These are phyloP conservation scores for Catonia carolina DNA, from an alignment of 2,888 invertebrate species.

Conservation along the genomic window DNA sequence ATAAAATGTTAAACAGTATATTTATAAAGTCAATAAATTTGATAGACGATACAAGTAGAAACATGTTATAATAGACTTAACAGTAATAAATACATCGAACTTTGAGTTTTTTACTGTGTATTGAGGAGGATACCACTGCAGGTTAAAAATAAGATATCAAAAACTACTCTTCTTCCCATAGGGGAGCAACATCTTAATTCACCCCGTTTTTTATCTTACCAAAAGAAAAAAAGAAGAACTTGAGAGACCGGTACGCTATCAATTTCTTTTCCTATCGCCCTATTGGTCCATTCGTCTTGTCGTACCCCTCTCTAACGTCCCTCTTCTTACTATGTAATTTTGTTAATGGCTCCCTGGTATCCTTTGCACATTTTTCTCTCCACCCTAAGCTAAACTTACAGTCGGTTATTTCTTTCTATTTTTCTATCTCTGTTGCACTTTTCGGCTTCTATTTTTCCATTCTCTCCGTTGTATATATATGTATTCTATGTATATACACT, in stretches of 20 bases:
- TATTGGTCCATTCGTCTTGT: constrained; percentile 22
- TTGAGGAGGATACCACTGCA: too few relatives aligned
- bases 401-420: too few relatives aligned
- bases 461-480: too few relatives aligned
- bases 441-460: too few relatives aligned
- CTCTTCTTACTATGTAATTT: constrained; percentile 16
- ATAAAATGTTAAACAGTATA: background rate
- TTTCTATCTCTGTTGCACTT: too few relatives aligned
- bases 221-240: constrained; percentile 11
- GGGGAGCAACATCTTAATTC: constrained; percentile 15
- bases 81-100: too few relatives aligned
- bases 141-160: too few relatives aligned
- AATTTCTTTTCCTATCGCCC: constrained; percentile 24
- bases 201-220: constrained; percentile 12
- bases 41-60: background rate
- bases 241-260: constrained; percentile 21
- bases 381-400: too few relatives aligned
- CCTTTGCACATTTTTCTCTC: constrained; percentile 23
- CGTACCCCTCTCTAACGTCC: background rate
- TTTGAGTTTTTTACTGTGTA: too few relatives aligned
- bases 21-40: constrained; percentile 12
- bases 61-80: too few relatives aligned
- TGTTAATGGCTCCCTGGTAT: constrained; percentile 25
- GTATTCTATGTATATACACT: too few relatives aligned
- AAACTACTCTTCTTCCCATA: too few relatives aligned